Percentiles rank a stretch among this genome's conserved stretches.
phyloP scores from a whole-genome alignment of 2,113 vertebrate genomes.

The Psilopsiagon aymara region DNA sequence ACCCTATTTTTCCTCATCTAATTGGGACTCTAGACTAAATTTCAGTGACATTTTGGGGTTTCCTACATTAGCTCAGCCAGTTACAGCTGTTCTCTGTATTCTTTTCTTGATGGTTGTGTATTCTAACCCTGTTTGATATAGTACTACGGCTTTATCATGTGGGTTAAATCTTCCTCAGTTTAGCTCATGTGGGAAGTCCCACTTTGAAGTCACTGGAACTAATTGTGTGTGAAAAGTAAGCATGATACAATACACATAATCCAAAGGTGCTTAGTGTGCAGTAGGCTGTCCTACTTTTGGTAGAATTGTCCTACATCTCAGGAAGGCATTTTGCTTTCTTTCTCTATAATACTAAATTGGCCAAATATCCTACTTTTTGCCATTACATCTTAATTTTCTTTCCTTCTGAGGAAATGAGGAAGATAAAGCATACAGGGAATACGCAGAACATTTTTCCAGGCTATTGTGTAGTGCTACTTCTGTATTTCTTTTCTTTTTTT shows the following conservation, averaged over 20 bases:
- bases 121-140: background rate
- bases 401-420: background rate
- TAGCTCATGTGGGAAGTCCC: background rate
- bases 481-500: background rate
- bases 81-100: background rate
- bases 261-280: constrained; percentile 13
- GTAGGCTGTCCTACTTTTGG: constrained; percentile 27
- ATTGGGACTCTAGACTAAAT: background rate
- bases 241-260: background rate
- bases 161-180: background rate
- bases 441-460: background rate
- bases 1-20: background rate
- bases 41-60: background rate
- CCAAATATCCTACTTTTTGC: background rate
- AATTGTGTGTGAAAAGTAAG: background rate
- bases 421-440: background rate
- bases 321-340: constrained; percentile 4
- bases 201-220: background rate
- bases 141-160: background rate
- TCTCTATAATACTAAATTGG: background rate
- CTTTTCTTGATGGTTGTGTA: background rate
- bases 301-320: constrained; percentile 26
- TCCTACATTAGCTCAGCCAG: background rate
- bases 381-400: background rate
- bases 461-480: background rate